A percentile compares a stretch with the other conserved stretches of the same genome.
Conservation (phyloP, 2,888 invertebrate genomes). For the Cistogaster globosa region DNA sequence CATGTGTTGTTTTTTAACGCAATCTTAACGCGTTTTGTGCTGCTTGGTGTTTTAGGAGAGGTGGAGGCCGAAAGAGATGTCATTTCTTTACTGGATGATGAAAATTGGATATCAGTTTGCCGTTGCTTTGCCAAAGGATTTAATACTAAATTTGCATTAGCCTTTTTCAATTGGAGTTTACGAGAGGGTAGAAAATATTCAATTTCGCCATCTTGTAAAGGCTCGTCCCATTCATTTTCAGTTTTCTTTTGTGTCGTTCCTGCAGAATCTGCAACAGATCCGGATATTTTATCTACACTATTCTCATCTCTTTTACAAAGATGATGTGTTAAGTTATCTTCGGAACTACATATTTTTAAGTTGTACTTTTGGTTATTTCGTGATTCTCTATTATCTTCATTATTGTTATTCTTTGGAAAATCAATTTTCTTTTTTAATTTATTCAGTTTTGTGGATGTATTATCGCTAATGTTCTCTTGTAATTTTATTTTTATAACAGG, state of each 20-base stretch:
- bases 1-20: conserved; percentile 87
- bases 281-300: conserved; percentile 46
- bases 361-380: not conserved
- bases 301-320: not conserved
- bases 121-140: conserved; percentile 72
- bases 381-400: not conserved
- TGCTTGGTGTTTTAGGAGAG: conserved; percentile 67
- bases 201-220: conserved; percentile 82
- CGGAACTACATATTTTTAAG: conserved; percentile 20
- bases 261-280: conserved; percentile 25
- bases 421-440: conserved; percentile 4
- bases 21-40: conserved; percentile 88
- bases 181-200: conserved; percentile 80
- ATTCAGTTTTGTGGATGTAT: not conserved
- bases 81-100: conserved; percentile 66
- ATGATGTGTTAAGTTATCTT: conserved; percentile 16
- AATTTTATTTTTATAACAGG: conserved; percentile 11
- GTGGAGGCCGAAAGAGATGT: conserved; percentile 37
- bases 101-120: conserved; percentile 63
- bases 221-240: conserved; percentile 81
- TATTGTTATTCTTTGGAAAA: not conserved
- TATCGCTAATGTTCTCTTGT: conserved; percentile 17
- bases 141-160: conserved; percentile 76
- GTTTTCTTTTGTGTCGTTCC: conserved; percentile 47
- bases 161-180: conserved; percentile 78